Conservation (phyloP, 2,113 vertebrate species). For the Corydoras sp. region DNA sequence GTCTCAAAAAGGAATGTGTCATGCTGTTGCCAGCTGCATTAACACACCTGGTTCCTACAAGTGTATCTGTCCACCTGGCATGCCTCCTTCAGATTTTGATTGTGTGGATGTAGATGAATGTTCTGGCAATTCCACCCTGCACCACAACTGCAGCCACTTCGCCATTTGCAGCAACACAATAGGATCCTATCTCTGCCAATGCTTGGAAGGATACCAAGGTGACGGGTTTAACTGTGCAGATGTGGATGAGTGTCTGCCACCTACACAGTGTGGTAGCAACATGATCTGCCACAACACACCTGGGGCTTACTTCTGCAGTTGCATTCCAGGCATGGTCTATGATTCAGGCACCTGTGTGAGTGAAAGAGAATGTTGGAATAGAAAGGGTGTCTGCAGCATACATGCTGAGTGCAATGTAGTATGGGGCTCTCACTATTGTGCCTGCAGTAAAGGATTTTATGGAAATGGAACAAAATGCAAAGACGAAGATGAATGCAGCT, state of each 20-base stretch:
- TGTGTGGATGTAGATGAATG: constrained; percentile 74
- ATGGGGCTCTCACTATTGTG: constrained; percentile 64
- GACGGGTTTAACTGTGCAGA: constrained; percentile 65
- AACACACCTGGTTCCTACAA: constrained; percentile 65
- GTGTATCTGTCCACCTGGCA: constrained; percentile 66
- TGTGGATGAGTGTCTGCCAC: constrained; percentile 63
- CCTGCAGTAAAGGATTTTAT: constrained; percentile 59
- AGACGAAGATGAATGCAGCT: constrained; percentile 67
- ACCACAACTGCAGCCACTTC: constrained; percentile 60
- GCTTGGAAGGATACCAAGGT: constrained; percentile 62
- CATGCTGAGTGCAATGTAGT: constrained; percentile 55
- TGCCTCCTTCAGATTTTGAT: constrained; percentile 62
- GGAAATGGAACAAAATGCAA: constrained; percentile 64
- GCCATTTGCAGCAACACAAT: constrained; percentile 63
- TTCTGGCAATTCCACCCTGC: constrained; percentile 46
- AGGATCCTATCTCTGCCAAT: constrained; percentile 66
- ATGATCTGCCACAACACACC: constrained; percentile 65
- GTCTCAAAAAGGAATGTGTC: constrained; percentile 70
- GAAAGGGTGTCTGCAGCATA: constrained; percentile 50
- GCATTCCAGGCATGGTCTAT: constrained; percentile 53
- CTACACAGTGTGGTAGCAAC: constrained; percentile 54
- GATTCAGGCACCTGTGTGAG: constrained; percentile 58
- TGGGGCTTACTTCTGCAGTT: constrained; percentile 66
- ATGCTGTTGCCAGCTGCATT: constrained; percentile 63
- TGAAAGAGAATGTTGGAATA: constrained; percentile 55